phyloP scores from a whole-genome alignment of 1,140 invertebrate species.

The Antheraea pernyi region DNA sequence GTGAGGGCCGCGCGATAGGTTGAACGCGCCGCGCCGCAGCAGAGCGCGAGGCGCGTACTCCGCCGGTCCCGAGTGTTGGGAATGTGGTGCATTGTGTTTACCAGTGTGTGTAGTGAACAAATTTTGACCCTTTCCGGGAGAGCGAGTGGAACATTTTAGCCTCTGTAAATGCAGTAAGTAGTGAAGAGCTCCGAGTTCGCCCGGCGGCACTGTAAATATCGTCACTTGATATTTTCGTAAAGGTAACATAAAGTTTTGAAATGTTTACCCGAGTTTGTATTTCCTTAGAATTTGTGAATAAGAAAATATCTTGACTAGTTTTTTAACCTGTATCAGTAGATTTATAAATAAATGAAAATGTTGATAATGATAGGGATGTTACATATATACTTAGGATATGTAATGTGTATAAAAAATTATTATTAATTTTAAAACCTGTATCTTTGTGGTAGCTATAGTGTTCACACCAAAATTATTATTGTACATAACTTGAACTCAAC shows the following conservation, averaged over 20 bases:
- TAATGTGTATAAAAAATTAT: not conserved
- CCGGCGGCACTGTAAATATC: not conserved
- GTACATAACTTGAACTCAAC: not conserved
- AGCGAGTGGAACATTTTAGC: not conserved
- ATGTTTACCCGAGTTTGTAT: not conserved
- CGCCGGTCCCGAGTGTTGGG: too few relatives aligned
- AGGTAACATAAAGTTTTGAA: not conserved
- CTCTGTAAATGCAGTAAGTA: not conserved
- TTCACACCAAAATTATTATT: not conserved
- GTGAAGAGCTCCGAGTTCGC: not conserved
- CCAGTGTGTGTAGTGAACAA: not conserved
- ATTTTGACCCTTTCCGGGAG: not conserved
- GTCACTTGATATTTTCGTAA: too few relatives aligned
- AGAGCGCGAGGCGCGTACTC: not conserved
- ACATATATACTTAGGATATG: not conserved
- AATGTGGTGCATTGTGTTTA: not conserved
- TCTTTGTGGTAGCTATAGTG: not conserved
- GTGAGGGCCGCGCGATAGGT: slow-evolving; percentile 3
- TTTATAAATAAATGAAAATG: not conserved
- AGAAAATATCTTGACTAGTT: not conserved
- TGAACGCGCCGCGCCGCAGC: not conserved
- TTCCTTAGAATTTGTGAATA: not conserved
- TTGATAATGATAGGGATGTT: not conserved
- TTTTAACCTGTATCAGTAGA: slow-evolving; percentile 1
- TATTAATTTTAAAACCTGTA: not conserved